Conservation (phyloP, 92 coral and sea anemone genomes). For the Phenganax subtilis region DNA sequence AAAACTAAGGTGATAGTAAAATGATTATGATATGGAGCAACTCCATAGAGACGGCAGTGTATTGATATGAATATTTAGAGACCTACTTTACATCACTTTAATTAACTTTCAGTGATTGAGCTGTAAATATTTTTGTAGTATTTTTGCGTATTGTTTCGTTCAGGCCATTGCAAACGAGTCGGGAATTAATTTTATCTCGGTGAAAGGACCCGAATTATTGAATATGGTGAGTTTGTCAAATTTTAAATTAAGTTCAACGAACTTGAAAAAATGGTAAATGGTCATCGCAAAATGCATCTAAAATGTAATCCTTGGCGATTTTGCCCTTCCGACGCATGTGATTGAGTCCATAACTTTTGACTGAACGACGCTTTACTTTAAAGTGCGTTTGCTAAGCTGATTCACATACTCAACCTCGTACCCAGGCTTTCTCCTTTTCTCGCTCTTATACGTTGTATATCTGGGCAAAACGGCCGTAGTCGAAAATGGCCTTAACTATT, state of each 20-base stretch:
- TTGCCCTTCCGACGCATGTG: too few species aligned
- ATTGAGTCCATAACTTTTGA: background rate
- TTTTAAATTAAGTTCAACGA: background rate
- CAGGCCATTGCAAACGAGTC: constrained; percentile 99
- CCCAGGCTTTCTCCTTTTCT: too few species aligned
- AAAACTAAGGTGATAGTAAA: too few species aligned
- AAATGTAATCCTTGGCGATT: too few species aligned
- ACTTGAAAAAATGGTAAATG: too few species aligned
- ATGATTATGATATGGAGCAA: too few species aligned
- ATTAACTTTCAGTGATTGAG: background rate
- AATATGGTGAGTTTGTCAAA: constrained; percentile 69
- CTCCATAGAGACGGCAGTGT: too few species aligned
- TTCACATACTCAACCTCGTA: too few species aligned
- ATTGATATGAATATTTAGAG: background rate
- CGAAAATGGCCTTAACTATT: background rate
- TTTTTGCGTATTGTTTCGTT: constrained; percentile 8
- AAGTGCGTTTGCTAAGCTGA: background rate
- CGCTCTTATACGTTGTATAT: too few species aligned
- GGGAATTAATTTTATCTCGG: constrained; percentile 97
- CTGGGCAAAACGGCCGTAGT: too few species aligned
- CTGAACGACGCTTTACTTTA: background rate
- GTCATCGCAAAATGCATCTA: too few species aligned
- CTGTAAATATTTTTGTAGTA: background rate
- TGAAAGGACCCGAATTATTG: constrained; percentile 94
- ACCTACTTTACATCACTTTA: background rate